Evolutionary conservation across 1,140 invertebrate species (phyloP), one percentile per base, ranked within the genome.

Genomic region (Harlomillsia oculata): DNA sequence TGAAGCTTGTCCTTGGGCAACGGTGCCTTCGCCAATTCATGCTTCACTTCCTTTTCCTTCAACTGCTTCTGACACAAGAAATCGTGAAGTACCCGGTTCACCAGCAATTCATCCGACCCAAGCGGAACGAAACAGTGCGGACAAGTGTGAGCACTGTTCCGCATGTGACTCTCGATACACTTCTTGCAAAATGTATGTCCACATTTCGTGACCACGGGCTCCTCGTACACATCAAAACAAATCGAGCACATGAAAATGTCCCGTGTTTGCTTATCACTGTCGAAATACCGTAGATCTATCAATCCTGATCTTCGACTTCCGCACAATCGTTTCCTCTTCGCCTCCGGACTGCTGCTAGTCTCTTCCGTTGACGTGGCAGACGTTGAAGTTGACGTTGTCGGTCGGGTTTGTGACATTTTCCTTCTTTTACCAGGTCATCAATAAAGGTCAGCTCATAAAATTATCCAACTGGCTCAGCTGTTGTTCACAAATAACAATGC

Each of bases 141-240:
- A 75, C 93, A 97, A 36, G 83, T 75, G 37, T 82, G 80, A 59
- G n/a, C n/a, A n/a, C 77, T 81, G n/a, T 79, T 74, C 68, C 91
- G 85, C 14, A 96, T 76, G 3, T 83, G 82, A 65, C 81, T 82
- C 41, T 77, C 77, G 48, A 96, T 89, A 70, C 92, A 97, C 40
- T 76, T 76, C 69, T 82, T 81, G 75, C 93, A 96, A 73, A 91
- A 97, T 4, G 89, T 93, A 70, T 97, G 93, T 2, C 92, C 92
- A 74, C 92, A 97, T 60, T 83, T 82, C 0, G 91, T 95, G 64
- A 95, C 89, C 14, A 52, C 48, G 13, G 59, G 48, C 28, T 61
- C 45, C 5, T 41, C 37, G 41, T 46, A 56, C 25, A 25, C 26
- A 23, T 52, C 54, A 48, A 56, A 49, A 32, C 59, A 61, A 16